A percentile compares a stretch with the other conserved stretches of the same genome.
Conservation (phyloP, 2,888 invertebrate genomes). For the Apocheima hispidaria region DNA sequence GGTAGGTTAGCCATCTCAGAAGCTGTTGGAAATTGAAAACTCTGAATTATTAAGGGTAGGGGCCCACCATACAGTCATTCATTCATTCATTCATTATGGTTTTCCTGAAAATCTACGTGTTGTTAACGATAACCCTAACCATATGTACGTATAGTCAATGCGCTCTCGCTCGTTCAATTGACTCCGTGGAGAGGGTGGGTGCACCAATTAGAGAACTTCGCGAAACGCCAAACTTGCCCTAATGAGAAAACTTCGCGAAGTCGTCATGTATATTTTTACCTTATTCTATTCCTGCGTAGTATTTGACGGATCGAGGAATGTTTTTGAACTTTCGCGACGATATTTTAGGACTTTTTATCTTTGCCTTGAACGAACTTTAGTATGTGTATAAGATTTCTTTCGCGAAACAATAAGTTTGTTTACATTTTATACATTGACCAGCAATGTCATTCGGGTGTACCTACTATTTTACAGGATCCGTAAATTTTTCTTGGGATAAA, state of each 20-base stretch:
- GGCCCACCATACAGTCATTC: no score
- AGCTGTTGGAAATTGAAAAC: no score
- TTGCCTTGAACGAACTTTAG: background rate
- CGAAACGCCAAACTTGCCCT: conserved; percentile 54
- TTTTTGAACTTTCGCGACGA: conserved; percentile 8
- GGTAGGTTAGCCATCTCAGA: no score
- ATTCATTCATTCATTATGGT: no score
- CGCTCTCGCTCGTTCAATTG: conserved; percentile 45
- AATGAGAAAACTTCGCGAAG: conserved; percentile 60
- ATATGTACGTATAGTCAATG: conserved; percentile 22
- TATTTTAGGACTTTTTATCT: conserved; percentile 4
- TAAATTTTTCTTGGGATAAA: no score
- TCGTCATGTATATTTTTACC: conserved; percentile 49
- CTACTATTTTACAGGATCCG: no score
- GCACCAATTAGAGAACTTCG: conserved; percentile 55
- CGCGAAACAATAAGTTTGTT: background rate
- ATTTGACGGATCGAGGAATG: conserved; percentile 26
- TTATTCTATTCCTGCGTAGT: conserved; percentile 36
- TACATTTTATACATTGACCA: background rate
- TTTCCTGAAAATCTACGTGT: no score
- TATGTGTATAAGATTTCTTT: conserved; percentile 3
- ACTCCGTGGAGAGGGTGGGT: conserved; percentile 47
- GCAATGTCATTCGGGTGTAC: no score
- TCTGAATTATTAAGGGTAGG: no score
- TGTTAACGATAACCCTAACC: background rate